These are phyloP conservation scores for Sminthurinus aureus DNA, from an alignment of 2,888 invertebrate genomes.

Conservation along the genomic window DNA sequence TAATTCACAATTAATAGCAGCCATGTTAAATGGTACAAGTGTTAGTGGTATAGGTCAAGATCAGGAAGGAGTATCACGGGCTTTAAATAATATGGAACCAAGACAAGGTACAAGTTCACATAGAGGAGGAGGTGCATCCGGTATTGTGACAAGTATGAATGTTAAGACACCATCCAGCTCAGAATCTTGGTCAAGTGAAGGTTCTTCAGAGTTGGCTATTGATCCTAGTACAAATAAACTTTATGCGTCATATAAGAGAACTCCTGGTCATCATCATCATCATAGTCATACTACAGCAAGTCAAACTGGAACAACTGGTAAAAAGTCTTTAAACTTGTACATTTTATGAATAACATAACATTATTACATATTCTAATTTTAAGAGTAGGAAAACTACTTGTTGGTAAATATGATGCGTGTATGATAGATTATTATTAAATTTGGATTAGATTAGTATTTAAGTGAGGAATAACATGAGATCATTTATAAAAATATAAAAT, in stretches of 20 bases:
- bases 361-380: too few species aligned
- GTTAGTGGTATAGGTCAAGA: constrained; percentile 25
- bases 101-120: constrained; percentile 37
- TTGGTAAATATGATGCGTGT: too few species aligned
- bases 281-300: constrained; percentile 51
- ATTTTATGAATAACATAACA: too few species aligned
- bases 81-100: constrained; percentile 36
- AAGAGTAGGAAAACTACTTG: too few species aligned
- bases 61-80: constrained; percentile 50
- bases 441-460: too few species aligned
- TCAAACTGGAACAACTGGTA: constrained; percentile 48
- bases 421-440: too few species aligned
- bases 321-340: too few species aligned
- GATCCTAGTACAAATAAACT: constrained; percentile 58
- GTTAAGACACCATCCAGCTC: constrained; percentile 59
- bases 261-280: constrained; percentile 32
- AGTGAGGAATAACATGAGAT: too few species aligned
- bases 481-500: too few species aligned
- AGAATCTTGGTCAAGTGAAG: constrained; percentile 59
- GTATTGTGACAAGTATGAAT: constrained; percentile 10
- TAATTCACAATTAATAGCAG: constrained; percentile 12
- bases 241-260: constrained; percentile 46
- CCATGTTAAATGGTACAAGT: background rate
- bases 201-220: constrained; percentile 57
- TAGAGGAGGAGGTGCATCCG: background rate